Conservation (phyloP, 2,888 invertebrate genomes). For the Lobophora halterata region DNA sequence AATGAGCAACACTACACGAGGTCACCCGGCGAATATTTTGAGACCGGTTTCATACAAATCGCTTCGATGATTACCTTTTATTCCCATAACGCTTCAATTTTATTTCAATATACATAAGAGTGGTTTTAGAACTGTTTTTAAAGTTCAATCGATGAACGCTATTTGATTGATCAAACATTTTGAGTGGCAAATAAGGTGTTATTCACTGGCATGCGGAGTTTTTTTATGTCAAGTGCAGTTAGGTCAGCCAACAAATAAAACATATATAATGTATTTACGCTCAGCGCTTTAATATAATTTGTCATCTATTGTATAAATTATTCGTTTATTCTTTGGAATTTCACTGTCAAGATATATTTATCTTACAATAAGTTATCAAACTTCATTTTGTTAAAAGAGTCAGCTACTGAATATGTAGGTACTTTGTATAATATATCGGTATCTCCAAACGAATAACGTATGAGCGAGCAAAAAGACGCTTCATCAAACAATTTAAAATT, state of each 20-base stretch:
- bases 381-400: too few species aligned
- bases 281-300: too few species aligned
- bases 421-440: too few species aligned
- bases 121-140: conserved; percentile 16
- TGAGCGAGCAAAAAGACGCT: too few species aligned
- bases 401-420: too few species aligned
- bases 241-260: conserved; percentile 18
- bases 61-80: conserved; percentile 14
- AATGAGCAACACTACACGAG: conserved; percentile 35
- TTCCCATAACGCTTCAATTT: conserved; percentile 22
- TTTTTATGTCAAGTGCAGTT: conserved; percentile 18
- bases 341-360: too few species aligned
- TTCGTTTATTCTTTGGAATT: too few species aligned
- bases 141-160: conserved; percentile 24
- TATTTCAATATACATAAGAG: conserved; percentile 18
- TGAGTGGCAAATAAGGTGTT: conserved; percentile 38
- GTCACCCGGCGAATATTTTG: conserved; percentile 36
- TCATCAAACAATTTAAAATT: too few species aligned
- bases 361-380: too few species aligned
- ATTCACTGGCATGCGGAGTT: conserved; percentile 31
- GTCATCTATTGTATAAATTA: too few species aligned
- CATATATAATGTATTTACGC: conserved; percentile 7
- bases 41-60: conserved; percentile 35
- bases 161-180: conserved; percentile 39
- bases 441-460: too few species aligned